phyloP scores from a whole-genome alignment of 2,113 vertebrate species.

The Mohoua ochrocephala region DNA sequence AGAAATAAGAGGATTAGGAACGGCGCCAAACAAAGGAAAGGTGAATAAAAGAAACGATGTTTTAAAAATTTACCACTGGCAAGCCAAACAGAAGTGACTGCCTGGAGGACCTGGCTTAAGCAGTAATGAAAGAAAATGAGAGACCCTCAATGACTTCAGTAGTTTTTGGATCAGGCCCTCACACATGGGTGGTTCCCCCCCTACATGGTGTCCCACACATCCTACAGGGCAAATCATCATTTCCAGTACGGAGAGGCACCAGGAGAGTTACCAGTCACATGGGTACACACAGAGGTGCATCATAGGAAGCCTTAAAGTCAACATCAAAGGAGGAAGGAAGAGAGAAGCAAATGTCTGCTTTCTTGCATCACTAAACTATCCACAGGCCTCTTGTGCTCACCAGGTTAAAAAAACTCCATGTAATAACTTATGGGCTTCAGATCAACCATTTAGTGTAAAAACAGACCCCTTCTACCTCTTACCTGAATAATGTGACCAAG shows the following conservation, averaged over 20 bases:
- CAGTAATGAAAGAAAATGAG: not conserved
- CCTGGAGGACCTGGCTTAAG: not conserved
- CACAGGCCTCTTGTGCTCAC: not conserved
- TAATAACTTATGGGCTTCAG: not conserved
- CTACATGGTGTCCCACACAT: not conserved
- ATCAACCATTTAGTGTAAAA: not conserved
- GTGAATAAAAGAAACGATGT: not conserved
- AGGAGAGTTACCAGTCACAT: not conserved
- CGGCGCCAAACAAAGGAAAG: not conserved
- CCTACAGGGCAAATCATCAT: not conserved
- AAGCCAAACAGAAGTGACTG: not conserved
- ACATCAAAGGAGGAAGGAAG: not conserved
- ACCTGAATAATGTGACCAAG: not conserved
- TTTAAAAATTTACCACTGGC: not conserved
- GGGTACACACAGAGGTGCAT: no score
- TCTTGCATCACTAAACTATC: not conserved
- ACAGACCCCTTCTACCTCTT: not conserved
- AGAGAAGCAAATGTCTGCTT: not conserved
- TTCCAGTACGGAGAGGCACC: not conserved
- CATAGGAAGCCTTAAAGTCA: not conserved
- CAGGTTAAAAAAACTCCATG: accelerated
- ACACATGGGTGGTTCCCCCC: accelerated
- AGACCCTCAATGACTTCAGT: not conserved
- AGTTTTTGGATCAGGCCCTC: not conserved
- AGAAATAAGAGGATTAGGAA: conserved; percentile 54